Evolutionary conservation across 2,113 vertebrate genomes (phyloP), one percentile per base, ranked within the genome.

Genomic region (Ammodramus savannarum): DNA sequence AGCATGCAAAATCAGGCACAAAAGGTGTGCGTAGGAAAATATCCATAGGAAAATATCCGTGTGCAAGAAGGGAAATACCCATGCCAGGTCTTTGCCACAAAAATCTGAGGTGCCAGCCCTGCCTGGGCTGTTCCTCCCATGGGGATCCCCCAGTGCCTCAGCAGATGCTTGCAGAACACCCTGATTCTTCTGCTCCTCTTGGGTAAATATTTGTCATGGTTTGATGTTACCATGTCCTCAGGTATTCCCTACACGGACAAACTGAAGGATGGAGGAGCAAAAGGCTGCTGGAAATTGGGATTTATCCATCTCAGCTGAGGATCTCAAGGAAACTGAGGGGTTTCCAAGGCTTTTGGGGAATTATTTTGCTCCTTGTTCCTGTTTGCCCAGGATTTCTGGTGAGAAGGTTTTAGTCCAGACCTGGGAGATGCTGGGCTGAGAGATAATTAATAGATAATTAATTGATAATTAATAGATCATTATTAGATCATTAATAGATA

Each of bases 201-300:
- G 19, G 41, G 80, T 67, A 51, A 63, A 46, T 41, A 34, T 39
- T 80, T n/a, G n/a, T n/a, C n/a, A n/a, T n/a, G n/a, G n/a, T n/a
- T n/a, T n/a, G n/a, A n/a, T 39, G n/a, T 85, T 83, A 4, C 13
- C n/a, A 4, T 9, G 7, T 16, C 41, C 51, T 39, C 51, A 31
- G 23, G 8, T 26, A 23, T 38, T 55, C 7, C 4, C 16, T 58
- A 2, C 3, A 0, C 3, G 1, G 6, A 11, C 3, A 1, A 9
- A 49, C 39, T 49, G 23, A 74, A 51, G 20, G 10, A 15, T 25
- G 13, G 3, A 68, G 23, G 18, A 26, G 23, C 5, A 44, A 79
- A 89, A 66, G 10, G 44, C 44, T 65, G 31, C 34, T 63, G 58
- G 52, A 39, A 72, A 46, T 5, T 19, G 63, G 10, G 44, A 32